phyloP scores from a whole-genome alignment of 2,113 vertebrate species.

The Pelecanus crispus region DNA sequence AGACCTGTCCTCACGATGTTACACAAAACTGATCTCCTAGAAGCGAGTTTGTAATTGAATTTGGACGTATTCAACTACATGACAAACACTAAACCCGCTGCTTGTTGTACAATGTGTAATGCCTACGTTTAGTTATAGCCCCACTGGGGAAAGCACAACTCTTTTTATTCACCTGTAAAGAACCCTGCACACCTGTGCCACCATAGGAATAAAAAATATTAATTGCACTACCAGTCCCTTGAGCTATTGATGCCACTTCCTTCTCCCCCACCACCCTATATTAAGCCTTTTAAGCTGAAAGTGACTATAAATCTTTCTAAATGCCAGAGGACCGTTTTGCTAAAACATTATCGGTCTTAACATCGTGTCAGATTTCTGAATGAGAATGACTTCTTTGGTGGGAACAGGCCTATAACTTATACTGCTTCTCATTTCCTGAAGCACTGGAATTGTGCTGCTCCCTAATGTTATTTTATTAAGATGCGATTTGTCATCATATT shows the following conservation, averaged over 20 bases:
- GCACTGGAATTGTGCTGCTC: conserved; percentile 32
- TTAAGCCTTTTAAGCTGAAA: conserved; percentile 9
- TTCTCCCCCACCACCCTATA: neutral
- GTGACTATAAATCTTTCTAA: conserved; percentile 13
- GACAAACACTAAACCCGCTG: neutral
- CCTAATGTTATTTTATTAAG: conserved; percentile 60
- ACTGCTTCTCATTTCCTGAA: conserved; percentile 34
- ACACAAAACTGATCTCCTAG: neutral
- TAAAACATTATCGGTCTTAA: conserved; percentile 24
- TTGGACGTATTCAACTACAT: neutral
- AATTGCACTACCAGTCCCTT: neutral
- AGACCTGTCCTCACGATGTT: neutral
- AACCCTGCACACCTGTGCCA: neutral
- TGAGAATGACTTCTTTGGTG: neutral
- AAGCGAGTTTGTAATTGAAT: neutral
- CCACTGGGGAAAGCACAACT: neutral
- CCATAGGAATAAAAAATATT: neutral
- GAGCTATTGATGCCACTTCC: neutral
- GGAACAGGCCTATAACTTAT: conserved; percentile 31
- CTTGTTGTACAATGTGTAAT: neutral
- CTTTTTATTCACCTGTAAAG: neutral
- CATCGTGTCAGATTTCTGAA: conserved; percentile 47
- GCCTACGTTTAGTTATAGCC: neutral
- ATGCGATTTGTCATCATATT: conserved; percentile 42
- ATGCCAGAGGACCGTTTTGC: conserved; percentile 8